Evolutionary conservation across 1,140 invertebrate species (phyloP), one percentile per base, ranked within the genome.

Genomic region (Rhagoletis pomonella): DNA sequence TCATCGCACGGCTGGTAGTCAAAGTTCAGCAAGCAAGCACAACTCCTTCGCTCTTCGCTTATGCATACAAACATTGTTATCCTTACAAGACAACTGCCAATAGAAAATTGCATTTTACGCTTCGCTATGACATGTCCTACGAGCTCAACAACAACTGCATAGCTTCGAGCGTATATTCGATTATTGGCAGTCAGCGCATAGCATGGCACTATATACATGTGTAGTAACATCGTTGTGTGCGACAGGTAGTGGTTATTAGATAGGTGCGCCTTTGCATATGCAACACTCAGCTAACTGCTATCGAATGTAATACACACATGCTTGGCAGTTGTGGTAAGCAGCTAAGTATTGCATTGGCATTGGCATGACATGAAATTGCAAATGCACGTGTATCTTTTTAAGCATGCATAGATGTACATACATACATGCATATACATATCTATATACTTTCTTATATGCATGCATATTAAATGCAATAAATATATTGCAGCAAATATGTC

Each of bases 191-290:
- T 81, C 44, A 55, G 47, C 19, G 73, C 47, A 50, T n/a, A 62
- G n/a, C 12, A 62, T 50, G n/a, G 44, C 19, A 69, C 5, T 42
- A 73, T 44, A 42, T 4, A 44, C 3, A 69, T 29, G 9, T 44
- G 17, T 77, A 77, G 69, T n/a, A 29, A 29, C 29, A 29, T 55
- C 17, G 17, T 81, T n/a, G 47, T 14, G 12, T 17, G 84, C 59
- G 62, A 62, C 85, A 65, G 86, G 86, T 55, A 86, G 86, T 55
- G 67, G 64, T 69, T 62, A 60, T 42, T 62, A 60, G 50, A 62
- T 85, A 86, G 60, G 60, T 62, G 86, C 86, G 86, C 86, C 86
- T 86, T 69, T 86, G 86, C 86, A 86, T 86, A 86, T 86, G 86
- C 86, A 86, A 86, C 42, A 17, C 3, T 55, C 44, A n/a, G 14